Evolutionary conservation across 2,888 invertebrate species (phyloP), one percentile per base, ranked within the genome.

Genomic region (Lottia gigantea): DNA sequence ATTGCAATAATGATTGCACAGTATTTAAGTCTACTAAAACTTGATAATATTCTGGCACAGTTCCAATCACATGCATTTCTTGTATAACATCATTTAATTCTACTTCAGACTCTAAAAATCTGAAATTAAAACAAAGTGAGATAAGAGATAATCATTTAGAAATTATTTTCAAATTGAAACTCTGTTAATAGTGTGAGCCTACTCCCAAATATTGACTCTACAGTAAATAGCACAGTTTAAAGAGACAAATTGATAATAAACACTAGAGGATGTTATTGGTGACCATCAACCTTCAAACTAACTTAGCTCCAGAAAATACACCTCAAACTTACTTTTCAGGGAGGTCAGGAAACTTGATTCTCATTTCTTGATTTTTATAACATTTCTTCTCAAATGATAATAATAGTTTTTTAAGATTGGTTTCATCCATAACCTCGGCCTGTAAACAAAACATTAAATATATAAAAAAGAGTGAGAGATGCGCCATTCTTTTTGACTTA

Each of bases 281-380:
- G 11, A 3, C 40, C 7, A 8, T 40, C 40, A 40, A 40, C 40
- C 40, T 40, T 4, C n/a, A n/a, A n/a, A n/a, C n/a, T n/a, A n/a
- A n/a, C n/a, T n/a, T n/a, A 4, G 31, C 31, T 31, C 6, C 31
- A 31, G 40, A 6, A 11, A 40, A 11, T 40, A 40, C 7, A 40
- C 40, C 7, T 40, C 7, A 16, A 31, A 61, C 78, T 82, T 88
- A 92, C 91, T 97, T 98, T 87, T 97, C 96, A 11, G 98, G 96
- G 83, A 94, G 93, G 86, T 98, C 98, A 0, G 97, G 95, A 89
- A 96, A 98, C 89, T 99, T 99, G 16, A 99, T 98, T 76, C 99
- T 92, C 94, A 98, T 95, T 90, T 99, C 98, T 87, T 98, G 94
- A 88, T 99, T 99, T 85, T 93, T 95, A 12, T 97, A 90, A 66